Base-by-base conservation (phyloP, 1,140 invertebrate genomes). In the Augochlora pura region DNA sequence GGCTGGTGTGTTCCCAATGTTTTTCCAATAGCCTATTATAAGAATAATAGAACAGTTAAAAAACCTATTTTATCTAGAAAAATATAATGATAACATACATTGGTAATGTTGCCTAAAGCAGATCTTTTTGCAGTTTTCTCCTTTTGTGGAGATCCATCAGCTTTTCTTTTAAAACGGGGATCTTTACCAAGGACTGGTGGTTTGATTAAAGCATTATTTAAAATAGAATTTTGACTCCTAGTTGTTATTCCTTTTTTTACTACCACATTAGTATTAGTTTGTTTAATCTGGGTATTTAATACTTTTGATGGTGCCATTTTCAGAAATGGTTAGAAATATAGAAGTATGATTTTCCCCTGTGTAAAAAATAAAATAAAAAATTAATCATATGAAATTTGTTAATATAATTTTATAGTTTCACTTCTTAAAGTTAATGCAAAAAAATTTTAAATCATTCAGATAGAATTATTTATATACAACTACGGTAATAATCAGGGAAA, bases 61-160 rank as follows among this genome's bases (percentile, higher is more conserved):
- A 60, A 46, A 42, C 4, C 21, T 32, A 49, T 38, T 39, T 10
- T 76, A 27, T 46, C 16, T 5, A 49, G 46, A 23, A 69, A 54
- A 64, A 62, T 46, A 0, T 38, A 42, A 2, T 23, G 27, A 25
- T 9, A 32, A 90, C 83, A 90, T 91, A 95, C 95, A 93, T 97
- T 97, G 6, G 96, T 97, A 65, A 97, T 94, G 87, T 97, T 96
- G 81, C 95, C 96, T 86, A 97, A 95, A 3, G 96, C 96, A 72
- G 95, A 95, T 87, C 96, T 93, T 89, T 97, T 97, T 32, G 81
- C 87, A 89, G 83, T 89, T 91, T 91, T 93, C 7, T 91, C 91
- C 66, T 93, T 92, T 5, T 89, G 68, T 5, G 94, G 93, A 0
- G 93, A 94, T 54, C 90, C 90, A 25, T 94, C 94, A 0, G 94